Base-by-base conservation (phyloP, 2,888 invertebrate genomes). In the Cryptus armator region DNA sequence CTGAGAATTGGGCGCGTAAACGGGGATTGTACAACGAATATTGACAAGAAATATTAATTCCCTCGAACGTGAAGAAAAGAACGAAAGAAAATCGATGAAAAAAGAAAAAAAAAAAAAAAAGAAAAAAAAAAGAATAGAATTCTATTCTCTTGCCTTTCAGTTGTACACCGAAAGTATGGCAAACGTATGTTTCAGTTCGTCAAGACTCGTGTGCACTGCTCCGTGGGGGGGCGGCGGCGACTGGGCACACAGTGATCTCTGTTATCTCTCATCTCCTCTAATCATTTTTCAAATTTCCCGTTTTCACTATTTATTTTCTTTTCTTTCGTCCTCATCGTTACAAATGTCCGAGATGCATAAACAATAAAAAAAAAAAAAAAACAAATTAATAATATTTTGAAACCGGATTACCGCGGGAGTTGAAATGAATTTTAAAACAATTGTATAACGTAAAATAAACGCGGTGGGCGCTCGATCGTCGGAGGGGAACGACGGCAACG, bases 151-250 rank as follows among this genome's bases (percentile, higher is more conserved):
- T 59, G 10, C 51, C 51, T 16, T 48, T 48, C 53, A 67, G 70
- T 70, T 70, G 12, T 19, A 72, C 81, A 86, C 89, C 90, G 91
- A 90, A 88, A 90, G 24, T 24, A 24, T 24, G 24, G 24, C 24
- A 90, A 89, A 89, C 86, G 85, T 84, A 71, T 88, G 79, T 89
- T 80, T 88, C 88, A 88, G 88, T 89, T 88, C 86, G 86, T 89
- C 88, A 86, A 86, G 87, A 89, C 84, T 87, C 86, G 83, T 86
- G 86, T 87, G 87, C 86, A 84, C 84, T 81, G 75, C 75, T 80
- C 37, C 78, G 78, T 56, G 80, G 29, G 46, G 46, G 62, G 43
- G 9, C n/a, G 70, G 64, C 44, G 62, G 16, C 29, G 29, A 29
- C 29, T 14, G 64, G 53, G 78, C 74, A 74, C 78, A 67, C 51